A percentile compares a stretch with the other conserved stretches of the same genome.
phyloP scores from a whole-genome alignment of 1,140 invertebrate genomes.

The Trachymyrmex cornetzi region DNA sequence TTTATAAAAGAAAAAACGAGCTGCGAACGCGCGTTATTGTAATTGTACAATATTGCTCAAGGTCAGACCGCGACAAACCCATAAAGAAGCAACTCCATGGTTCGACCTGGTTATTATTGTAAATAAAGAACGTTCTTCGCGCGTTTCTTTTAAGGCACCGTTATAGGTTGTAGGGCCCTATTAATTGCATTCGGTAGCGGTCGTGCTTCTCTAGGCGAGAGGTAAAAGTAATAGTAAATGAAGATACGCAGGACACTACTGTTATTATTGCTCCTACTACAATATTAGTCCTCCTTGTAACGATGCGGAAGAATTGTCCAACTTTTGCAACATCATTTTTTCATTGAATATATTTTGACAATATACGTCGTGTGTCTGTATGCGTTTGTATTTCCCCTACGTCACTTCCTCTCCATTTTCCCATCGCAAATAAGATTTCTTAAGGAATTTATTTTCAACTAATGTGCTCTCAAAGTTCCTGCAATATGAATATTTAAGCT shows the following conservation, averaged over 20 bases:
- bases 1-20: conserved; percentile 67
- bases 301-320: conserved; percentile 79
- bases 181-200: conserved; percentile 82
- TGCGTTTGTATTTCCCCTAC: conserved; percentile 30
- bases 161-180: conserved; percentile 78
- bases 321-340: conserved; percentile 83
- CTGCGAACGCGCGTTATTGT: conserved; percentile 49
- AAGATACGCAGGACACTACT: conserved; percentile 67
- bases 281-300: conserved; percentile 75
- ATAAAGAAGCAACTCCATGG: conserved; percentile 9
- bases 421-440: not conserved
- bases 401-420: not conserved
- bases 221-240: conserved; percentile 77
- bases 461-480: not conserved
- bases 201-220: conserved; percentile 75
- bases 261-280: conserved; percentile 79
- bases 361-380: conserved; percentile 73
- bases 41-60: conserved; percentile 74
- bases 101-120: conserved; percentile 68
- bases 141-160: conserved; percentile 74
- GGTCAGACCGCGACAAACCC: conserved; percentile 29
- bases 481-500: not conserved
- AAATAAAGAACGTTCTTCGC: conserved; percentile 79
- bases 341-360: conserved; percentile 84
- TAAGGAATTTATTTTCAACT: not conserved